A percentile compares a stretch with the other conserved stretches of the same genome.
Conservation (phyloP, 2,888 invertebrate species). For the Watsonalla binaria region DNA sequence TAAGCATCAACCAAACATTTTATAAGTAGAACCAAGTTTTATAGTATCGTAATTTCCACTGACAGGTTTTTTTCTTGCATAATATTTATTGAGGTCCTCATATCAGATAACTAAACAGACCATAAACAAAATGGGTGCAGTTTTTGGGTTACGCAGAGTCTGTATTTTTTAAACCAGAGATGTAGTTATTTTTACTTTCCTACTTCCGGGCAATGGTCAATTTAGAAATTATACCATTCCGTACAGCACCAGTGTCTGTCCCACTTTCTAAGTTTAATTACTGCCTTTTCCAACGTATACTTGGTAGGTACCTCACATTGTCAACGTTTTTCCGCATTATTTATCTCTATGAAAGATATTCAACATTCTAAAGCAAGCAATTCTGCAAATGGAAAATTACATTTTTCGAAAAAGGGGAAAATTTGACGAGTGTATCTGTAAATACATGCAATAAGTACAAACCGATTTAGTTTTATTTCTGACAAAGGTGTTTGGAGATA, state of each 20-base stretch:
- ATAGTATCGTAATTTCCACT: too few species aligned
- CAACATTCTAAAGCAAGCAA: slow-evolving; percentile 32
- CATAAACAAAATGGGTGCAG: too few species aligned
- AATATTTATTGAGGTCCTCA: too few species aligned
- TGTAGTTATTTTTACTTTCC: too few species aligned
- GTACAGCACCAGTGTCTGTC: slow-evolving; percentile 47
- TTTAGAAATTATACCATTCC: slow-evolving; percentile 55
- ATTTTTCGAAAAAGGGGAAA: neutral
- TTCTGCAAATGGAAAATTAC: slow-evolving; percentile 19
- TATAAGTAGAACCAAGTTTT: too few species aligned
- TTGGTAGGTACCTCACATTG: slow-evolving; percentile 47
- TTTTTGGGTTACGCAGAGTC: too few species aligned
- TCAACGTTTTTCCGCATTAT: slow-evolving; percentile 60
- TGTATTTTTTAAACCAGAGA: too few species aligned
- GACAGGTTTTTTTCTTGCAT: too few species aligned
- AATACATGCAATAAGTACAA: slow-evolving; percentile 8
- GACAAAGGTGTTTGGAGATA: too few species aligned
- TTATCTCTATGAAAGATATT: slow-evolving; percentile 46
- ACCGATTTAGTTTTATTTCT: too few species aligned
- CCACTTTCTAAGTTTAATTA: slow-evolving; percentile 69
- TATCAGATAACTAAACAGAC: too few species aligned
- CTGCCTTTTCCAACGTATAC: slow-evolving; percentile 51
- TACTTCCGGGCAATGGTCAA: slow-evolving; percentile 42
- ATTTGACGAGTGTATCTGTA: neutral
- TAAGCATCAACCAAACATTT: too few species aligned